phyloP scores from a whole-genome alignment of 2,113 vertebrate species.

The Serilophus lunatus region DNA sequence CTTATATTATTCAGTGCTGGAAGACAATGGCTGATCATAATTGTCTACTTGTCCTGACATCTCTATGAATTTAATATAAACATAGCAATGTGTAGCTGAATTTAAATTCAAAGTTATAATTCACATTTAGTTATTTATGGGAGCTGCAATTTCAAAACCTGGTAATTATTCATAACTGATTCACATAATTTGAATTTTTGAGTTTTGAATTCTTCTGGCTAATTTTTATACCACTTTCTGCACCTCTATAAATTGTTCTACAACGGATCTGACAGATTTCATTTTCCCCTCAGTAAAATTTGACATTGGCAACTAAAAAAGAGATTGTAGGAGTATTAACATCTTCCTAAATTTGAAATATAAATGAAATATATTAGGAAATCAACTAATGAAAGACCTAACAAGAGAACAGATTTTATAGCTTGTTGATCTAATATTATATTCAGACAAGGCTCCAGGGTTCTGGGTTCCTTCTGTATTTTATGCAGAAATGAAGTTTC shows the following conservation, averaged over 20 bases:
- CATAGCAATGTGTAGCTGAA: not conserved
- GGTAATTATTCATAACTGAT: not conserved
- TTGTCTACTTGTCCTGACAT: not conserved
- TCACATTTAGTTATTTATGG: not conserved
- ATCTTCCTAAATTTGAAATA: not conserved
- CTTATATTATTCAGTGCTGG: not conserved
- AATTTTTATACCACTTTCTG: not conserved
- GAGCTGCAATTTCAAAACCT: not conserved
- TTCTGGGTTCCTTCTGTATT: not conserved
- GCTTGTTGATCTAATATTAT: not conserved
- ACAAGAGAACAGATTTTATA: not conserved
- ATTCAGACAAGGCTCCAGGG: not conserved
- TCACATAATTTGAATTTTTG: not conserved
- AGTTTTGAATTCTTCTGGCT: not conserved
- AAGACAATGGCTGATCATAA: not conserved
- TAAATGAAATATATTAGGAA: not conserved
- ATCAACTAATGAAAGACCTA: not conserved
- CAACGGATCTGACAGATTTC: not conserved
- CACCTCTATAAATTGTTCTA: not conserved
- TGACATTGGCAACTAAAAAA: not conserved
- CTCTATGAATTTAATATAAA: conserved; percentile 33
- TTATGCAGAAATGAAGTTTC: not conserved
- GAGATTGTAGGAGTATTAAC: not conserved
- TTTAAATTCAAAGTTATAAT: conserved; percentile 7
- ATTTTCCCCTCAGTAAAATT: not conserved